Conservation (phyloP, 2,113 vertebrate species). For the Petromus typicus region DNA sequence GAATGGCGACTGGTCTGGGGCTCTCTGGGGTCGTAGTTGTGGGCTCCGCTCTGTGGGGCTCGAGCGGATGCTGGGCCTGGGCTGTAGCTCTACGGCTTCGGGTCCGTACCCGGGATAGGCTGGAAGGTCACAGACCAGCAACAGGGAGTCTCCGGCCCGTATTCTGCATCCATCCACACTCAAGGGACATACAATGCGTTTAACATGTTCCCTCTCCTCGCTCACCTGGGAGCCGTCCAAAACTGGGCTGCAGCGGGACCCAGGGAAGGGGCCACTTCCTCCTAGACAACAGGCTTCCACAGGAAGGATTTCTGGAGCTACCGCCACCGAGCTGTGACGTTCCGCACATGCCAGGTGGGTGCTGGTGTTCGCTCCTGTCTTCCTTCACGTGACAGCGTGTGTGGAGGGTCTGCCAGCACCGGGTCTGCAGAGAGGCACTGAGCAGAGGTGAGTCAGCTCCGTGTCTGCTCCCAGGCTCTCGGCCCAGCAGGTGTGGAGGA, state of each 20-base stretch:
- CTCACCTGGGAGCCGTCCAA: not conserved
- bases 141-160: not conserved
- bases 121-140: not conserved
- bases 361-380: slow-evolving; percentile 66
- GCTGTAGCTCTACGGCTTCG: not conserved
- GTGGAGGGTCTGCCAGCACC: slow-evolving; percentile 65
- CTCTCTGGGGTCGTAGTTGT: not conserved
- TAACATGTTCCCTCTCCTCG: not conserved
- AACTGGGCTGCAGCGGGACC: not conserved
- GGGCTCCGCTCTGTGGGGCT: not conserved
- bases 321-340: slow-evolving; percentile 73
- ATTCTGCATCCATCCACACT: not conserved
- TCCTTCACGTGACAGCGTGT: slow-evolving; percentile 72
- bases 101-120: not conserved
- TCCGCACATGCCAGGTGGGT: slow-evolving; percentile 65
- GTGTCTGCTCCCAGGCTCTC: slow-evolving; percentile 69
- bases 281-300: slow-evolving; percentile 1
- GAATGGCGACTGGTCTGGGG: not conserved
- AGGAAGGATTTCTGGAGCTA: slow-evolving; percentile 30
- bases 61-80: not conserved
- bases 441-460: not conserved
- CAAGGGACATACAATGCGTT: not conserved
- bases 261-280: not conserved
- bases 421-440: slow-evolving; percentile 75
- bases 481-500: slow-evolving; percentile 61